phyloP scores from a whole-genome alignment of 2,797 vertebrate species.

The Anguilla megastoma region DNA sequence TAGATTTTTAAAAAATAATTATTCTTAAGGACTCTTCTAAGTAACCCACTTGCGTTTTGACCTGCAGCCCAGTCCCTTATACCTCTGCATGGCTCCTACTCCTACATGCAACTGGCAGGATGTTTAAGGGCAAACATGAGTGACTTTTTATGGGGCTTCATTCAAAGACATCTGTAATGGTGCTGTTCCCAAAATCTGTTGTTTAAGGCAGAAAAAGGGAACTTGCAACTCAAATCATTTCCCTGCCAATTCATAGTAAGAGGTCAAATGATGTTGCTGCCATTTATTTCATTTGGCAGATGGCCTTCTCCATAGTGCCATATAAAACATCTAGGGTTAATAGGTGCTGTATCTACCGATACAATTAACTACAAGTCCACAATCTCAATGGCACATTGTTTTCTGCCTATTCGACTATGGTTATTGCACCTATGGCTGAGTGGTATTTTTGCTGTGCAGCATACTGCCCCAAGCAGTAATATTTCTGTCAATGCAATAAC shows the following conservation, averaged over 20 bases:
- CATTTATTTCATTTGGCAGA: neutral
- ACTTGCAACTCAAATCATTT: conserved; percentile 35
- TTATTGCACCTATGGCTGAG: neutral
- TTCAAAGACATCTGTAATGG: neutral
- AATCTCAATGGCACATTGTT: neutral
- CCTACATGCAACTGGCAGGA: neutral
- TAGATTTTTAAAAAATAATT: too few species aligned
- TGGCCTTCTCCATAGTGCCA: neutral
- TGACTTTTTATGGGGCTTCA: too few species aligned
- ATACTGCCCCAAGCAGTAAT: conserved; percentile 46
- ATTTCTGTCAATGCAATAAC: conserved; percentile 53
- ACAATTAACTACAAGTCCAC: neutral
- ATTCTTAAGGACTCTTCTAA: neutral
- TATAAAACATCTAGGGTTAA: neutral
- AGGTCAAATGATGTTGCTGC: conserved; percentile 41
- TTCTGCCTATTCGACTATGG: neutral
- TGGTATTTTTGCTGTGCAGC: neutral
- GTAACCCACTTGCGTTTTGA: too few species aligned
- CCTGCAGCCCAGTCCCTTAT: neutral
- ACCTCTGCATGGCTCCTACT: neutral
- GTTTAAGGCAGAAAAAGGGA: conserved; percentile 46
- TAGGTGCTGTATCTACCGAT: neutral
- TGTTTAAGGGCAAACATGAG: too few species aligned
- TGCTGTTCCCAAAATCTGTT: conserved; percentile 40
- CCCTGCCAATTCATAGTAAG: conserved; percentile 43